phyloP scores from a whole-genome alignment of 1,140 invertebrate species.

The Trissolcus basalis region DNA sequence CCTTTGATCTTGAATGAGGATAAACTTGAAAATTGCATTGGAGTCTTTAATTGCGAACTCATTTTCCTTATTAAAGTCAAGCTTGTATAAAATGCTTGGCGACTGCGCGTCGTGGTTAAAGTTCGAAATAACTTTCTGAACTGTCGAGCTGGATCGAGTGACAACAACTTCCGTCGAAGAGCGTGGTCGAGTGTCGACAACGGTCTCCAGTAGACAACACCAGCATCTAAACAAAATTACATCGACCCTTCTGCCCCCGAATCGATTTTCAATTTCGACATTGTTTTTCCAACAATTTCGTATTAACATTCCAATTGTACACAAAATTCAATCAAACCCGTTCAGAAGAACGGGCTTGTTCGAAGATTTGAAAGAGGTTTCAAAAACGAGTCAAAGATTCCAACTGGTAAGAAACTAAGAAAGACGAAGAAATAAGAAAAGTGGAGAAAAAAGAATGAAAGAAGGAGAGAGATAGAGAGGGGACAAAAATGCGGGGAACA shows the following conservation, averaged over 20 bases:
- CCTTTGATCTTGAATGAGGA: conserved; percentile 25
- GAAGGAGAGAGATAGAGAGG: background rate
- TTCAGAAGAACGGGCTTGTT: too few species aligned
- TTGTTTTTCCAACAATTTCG: too few species aligned
- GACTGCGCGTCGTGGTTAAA: conserved; percentile 28
- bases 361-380: too few species aligned
- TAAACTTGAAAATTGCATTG: conserved; percentile 34
- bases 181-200: conserved; percentile 13
- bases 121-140: conserved; percentile 61
- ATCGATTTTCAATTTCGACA: conserved; percentile 19
- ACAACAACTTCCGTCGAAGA: conserved; percentile 57
- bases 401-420: too few species aligned
- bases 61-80: conserved; percentile 37
- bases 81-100: conserved; percentile 34
- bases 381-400: too few species aligned
- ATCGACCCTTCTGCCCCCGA: conserved; percentile 61
- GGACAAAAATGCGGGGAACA: background rate
- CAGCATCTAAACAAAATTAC: conserved; percentile 43
- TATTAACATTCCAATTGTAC: too few species aligned
- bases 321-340: too few species aligned
- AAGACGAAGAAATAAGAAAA: background rate
- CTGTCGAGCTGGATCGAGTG: conserved; percentile 49
- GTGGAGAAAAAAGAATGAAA: background rate
- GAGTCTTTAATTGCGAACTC: conserved; percentile 22
- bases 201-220: conserved; percentile 4